Evolutionary conservation across 2,888 invertebrate genomes (phyloP), one percentile per base, ranked within the genome.

Genomic region (Acrobasis repandana): DNA sequence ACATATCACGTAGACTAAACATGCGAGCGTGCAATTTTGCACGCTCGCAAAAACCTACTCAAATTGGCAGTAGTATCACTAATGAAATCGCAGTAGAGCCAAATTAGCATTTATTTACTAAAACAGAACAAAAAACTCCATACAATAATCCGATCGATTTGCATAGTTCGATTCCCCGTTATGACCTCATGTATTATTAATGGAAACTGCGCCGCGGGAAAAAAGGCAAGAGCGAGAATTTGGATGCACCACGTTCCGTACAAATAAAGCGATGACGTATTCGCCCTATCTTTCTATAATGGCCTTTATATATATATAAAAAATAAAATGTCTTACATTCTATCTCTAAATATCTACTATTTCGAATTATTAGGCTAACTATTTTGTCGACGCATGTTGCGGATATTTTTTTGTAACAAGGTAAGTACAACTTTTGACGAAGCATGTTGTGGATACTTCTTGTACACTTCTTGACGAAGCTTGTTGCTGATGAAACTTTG

Each of bases 101-200:
- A 56, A 56, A 46, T 33, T 56, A n/a, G 47, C 56, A 57, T 15
- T 33, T 8, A 9, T 58, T n/a, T 36, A 36, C 9, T 20, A 62
- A 57, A 65, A 62, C 62, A 62, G 61, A 43, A 51, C 2, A 57
- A 36, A 50, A 61, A 51, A 61, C 18, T 14, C 33, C 16, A 57
- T 48, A 60, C 49, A 57, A 66, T 60, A 63, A 64, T 62, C 64
- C 62, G 61, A 67, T 58, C 61, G 62, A 69, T 70, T 67, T 66
- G 65, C 66, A 65, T 65, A 61, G 57, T 61, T 65, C 66, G 62
- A 67, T 64, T 58, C 34, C 61, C 70, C 71, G 69, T 70, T 73
- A 71, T 59, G 63, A 65, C 61, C 67, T 67, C 65, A 67, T 68
- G 64, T 67, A 67, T 69, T 65, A 71, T 71, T 66, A 66, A 70